phyloP scores from a whole-genome alignment of 2,888 invertebrate species.

The Rhyacophila evoluta region DNA sequence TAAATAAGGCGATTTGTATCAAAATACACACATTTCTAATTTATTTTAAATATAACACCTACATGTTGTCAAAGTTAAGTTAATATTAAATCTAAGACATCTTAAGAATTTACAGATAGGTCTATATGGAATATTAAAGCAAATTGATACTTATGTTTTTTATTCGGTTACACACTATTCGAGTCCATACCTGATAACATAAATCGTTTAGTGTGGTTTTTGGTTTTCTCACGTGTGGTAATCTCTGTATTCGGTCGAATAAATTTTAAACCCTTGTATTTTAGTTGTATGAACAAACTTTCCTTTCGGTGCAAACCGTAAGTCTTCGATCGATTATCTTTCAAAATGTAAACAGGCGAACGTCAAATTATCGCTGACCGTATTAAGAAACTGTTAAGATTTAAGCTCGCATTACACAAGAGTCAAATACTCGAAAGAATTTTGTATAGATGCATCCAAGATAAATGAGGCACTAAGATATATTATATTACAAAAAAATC shows the following conservation, averaged over 20 bases:
- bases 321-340: conserved; percentile 42
- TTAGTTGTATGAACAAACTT: not conserved
- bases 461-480: not conserved
- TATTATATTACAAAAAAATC: too few relatives aligned
- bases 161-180: too few relatives aligned
- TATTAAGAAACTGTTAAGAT: conserved; percentile 49
- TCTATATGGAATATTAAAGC: too few relatives aligned
- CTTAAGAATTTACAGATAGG: too few relatives aligned
- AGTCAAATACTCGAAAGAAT: conserved; percentile 42
- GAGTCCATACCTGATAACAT: too few relatives aligned
- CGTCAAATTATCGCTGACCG: conserved; percentile 47
- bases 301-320: conserved; percentile 8
- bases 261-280: not conserved
- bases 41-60: too few relatives aligned
- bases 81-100: too few relatives aligned
- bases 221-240: not conserved
- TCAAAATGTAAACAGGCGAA: conserved; percentile 31
- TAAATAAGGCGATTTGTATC: too few relatives aligned
- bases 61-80: too few relatives aligned
- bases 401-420: conserved; percentile 34
- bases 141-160: too few relatives aligned
- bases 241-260: not conserved
- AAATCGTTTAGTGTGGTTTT: not conserved
- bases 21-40: too few relatives aligned
- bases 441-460: conserved; percentile 6